Base-by-base conservation (phyloP, 2,797 vertebrate genomes). In the Sebastes kiyomatsui region DNA sequence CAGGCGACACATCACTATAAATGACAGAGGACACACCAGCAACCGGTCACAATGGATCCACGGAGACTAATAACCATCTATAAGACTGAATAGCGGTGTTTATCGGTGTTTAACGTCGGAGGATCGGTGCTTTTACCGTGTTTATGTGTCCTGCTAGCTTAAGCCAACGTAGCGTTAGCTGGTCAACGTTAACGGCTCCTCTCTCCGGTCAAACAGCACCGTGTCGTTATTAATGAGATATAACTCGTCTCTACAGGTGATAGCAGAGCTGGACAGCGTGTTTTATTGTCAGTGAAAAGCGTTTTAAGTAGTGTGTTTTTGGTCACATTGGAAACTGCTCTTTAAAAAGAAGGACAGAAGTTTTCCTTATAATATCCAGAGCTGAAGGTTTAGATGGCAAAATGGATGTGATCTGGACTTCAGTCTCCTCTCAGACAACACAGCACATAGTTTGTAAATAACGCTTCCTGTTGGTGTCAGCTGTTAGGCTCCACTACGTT, bases 141-240 rank as follows among this genome's bases (percentile, higher is more conserved):
- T 93, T 88, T 90, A 70, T 78, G 75, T 92, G 35, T 38, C 81
- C 54, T 69, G 93, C 88, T 95, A 94, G 91, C 90, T 92, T 90
- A 84, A 93, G 75, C 85, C 78, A 59, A 16, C 27, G 71, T 75
- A 85, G 86, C 86, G 67, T 90, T 94, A 95, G 93, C 93, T 77
- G 68, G 49, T 20, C 0, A 18, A 46, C 42, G 16, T 30, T 62
- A 46, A 65, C 22, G 11, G 46, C 61, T 23, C 33, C 28, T 79
- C 28, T 82, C 28, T 23, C 30, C 30, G 49, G 32, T 25, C 6
- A 33, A 60, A 70, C 42, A 14, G 16, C 6, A 81, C 75, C 35
- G 55, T 59, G 7, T 60, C 6, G 22, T 8, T 72, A 1, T 25
- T 75, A 4, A 9, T 68, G 3, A 28, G 30, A 1, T 25, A 32